phyloP scores from a whole-genome alignment of 2,113 vertebrate genomes.

The Psammodynastes pulverulentus region DNA sequence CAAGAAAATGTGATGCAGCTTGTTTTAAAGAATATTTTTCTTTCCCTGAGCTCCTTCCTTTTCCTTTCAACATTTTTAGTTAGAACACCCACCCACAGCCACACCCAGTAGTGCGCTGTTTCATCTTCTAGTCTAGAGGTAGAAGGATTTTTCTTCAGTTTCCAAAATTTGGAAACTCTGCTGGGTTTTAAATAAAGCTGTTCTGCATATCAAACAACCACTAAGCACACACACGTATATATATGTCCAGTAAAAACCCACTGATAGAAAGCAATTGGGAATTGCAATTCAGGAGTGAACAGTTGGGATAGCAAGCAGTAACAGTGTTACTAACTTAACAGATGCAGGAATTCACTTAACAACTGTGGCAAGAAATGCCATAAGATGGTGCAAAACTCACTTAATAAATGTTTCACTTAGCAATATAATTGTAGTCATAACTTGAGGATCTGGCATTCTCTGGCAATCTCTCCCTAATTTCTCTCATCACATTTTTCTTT shows the following conservation, averaged over 20 bases:
- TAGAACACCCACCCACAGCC: neutral
- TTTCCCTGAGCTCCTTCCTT: neutral
- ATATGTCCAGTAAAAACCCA: neutral
- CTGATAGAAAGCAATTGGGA: neutral
- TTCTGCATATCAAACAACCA: neutral
- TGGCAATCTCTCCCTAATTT: neutral
- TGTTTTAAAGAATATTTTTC: neutral
- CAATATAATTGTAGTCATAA: neutral
- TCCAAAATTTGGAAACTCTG: neutral
- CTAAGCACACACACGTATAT: neutral
- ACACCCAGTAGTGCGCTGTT: neutral
- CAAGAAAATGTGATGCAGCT: neutral
- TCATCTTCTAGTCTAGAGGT: neutral
- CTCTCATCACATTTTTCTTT: neutral
- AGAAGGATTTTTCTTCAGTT: neutral
- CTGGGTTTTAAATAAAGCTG: neutral
- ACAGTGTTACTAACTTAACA: neutral
- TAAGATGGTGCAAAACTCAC: neutral
- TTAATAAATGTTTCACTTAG: neutral
- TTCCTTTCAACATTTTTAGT: neutral
- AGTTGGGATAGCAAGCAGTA: neutral
- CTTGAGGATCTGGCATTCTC: neutral
- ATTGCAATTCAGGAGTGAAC: neutral
- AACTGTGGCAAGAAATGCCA: neutral
- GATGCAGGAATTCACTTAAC: neutral